These are phyloP conservation scores for Cephalopachus bancanus DNA, from an alignment of 2,797 vertebrate genomes.

Conservation along the genomic window DNA sequence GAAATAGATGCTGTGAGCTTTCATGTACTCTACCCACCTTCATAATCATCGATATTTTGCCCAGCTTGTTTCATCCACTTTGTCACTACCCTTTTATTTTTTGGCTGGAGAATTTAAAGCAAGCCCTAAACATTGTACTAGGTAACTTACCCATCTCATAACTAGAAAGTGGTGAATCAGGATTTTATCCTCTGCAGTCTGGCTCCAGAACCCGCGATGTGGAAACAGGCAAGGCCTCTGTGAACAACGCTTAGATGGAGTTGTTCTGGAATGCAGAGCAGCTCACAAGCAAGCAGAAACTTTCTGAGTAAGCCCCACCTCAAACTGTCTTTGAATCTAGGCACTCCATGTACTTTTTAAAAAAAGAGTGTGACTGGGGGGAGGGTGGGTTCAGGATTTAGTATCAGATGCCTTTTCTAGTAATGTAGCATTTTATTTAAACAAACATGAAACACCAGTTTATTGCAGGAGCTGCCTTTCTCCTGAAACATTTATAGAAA, in stretches of 20 bases:
- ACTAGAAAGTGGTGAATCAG: not conserved
- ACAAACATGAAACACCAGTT: not conserved
- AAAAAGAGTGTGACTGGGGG: not conserved
- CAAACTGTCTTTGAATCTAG: not conserved
- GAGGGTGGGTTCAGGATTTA: not conserved
- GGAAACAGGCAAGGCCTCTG: not conserved
- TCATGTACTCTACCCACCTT: not conserved
- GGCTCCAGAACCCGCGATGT: not conserved
- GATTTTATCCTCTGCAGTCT: not conserved
- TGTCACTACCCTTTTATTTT: not conserved
- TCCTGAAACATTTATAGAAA: slow-evolving; percentile 63
- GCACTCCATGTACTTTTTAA: not conserved
- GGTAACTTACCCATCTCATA: not conserved
- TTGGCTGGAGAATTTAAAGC: not conserved
- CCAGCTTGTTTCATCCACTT: not conserved
- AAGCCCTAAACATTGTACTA: not conserved
- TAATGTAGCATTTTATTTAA: not conserved
- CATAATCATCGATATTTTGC: not conserved
- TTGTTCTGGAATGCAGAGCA: not conserved
- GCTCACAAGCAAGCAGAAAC: not conserved
- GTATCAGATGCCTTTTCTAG: not conserved
- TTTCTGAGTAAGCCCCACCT: not conserved
- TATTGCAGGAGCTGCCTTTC: not conserved
- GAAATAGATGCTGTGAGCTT: not conserved
- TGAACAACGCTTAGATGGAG: not conserved